A percentile compares a stretch with the other conserved stretches of the same genome.
Evolutionary conservation across 1,140 invertebrate genomes (phyloP).

Genomic region (Heliconius congener): DNA sequence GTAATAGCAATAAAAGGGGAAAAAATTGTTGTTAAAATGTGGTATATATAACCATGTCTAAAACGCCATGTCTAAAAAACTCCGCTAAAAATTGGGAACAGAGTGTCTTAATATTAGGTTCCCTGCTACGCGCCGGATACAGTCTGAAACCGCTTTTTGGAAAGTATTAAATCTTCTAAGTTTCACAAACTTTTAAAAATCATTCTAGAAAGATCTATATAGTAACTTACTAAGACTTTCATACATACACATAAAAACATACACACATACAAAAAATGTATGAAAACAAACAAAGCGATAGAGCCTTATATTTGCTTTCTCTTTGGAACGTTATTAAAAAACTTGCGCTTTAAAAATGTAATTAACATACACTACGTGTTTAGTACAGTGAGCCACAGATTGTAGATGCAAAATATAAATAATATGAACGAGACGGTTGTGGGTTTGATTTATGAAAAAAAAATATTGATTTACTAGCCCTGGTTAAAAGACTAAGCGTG

Average conservation of each 20-base stretch:
- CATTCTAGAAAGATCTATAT: not conserved
- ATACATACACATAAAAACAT: not conserved
- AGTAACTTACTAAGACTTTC: not conserved
- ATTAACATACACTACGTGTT: constrained; percentile 40
- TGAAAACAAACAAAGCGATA: constrained; percentile 5
- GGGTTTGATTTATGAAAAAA: not conserved
- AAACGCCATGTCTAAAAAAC: no score
- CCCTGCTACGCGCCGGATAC: fast-evolving
- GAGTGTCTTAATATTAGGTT: no score
- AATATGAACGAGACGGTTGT: no score
- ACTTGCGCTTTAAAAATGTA: constrained; percentile 53
- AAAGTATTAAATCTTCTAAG: no score
- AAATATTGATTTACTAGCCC: not conserved
- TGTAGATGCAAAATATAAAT: not conserved
- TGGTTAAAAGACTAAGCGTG: not conserved
- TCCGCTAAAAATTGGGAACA: no score
- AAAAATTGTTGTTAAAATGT: no score
- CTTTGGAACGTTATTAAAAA: constrained; percentile 54
- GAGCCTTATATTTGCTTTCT: constrained; percentile 11
- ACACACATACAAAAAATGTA: not conserved
- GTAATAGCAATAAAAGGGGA: no score
- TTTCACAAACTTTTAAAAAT: no score
- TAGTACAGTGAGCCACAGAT: constrained; percentile 18
- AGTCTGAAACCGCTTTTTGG: fast-evolving
- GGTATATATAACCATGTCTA: no score